Evolutionary conservation across 2,797 vertebrate species (phyloP), one percentile per base, ranked within the genome.

Genomic region (Columba guinea): DNA sequence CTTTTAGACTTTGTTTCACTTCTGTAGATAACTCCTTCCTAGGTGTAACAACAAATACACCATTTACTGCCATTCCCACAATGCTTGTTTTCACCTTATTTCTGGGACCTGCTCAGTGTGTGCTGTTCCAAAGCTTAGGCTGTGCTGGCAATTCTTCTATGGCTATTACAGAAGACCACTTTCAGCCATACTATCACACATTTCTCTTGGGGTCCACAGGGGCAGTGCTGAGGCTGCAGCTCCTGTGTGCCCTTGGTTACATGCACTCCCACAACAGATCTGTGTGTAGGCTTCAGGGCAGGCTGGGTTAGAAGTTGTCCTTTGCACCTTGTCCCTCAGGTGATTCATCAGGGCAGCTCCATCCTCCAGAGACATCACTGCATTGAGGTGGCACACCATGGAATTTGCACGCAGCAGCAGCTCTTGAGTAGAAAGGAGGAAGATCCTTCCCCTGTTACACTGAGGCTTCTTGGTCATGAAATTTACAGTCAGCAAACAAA

Each of bases 231-330:
- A 82, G 71, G 60, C 30, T 65, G 75, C 34, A 59, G 49, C 13
- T 49, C 10, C 1, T 21, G 37, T 0, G 0, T 4, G 2, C 0
- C 0, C n/a, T 9, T 6, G 11, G 21, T 19, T 64, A 27, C 23
- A 9, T 2, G 34, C n/a, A 2, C 18, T 59, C 21, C 34, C 15
- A 6, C 9, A 4, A 24, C 62, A 21, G 23, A 21, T 24, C 18
- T 55, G 26, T 21, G 30, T 13, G 8, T 8, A 34, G 71, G 22
- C 44, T 71, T 32, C 52, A 37, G 15, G 4, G 70, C n/a, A 80
- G 20, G 26, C 28, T 63, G 69, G 20, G 26, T 41, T 51, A 55
- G 55, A 53, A 63, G 10, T 20, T 51, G 18, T 34, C 32, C 22
- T 73, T 56, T 46, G 32, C 16, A 9, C 39, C 68, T 92, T 68